A percentile compares a stretch with the other conserved stretches of the same genome.
phyloP scores from a whole-genome alignment of 1,140 invertebrate genomes.

The Cydia strobilella region DNA sequence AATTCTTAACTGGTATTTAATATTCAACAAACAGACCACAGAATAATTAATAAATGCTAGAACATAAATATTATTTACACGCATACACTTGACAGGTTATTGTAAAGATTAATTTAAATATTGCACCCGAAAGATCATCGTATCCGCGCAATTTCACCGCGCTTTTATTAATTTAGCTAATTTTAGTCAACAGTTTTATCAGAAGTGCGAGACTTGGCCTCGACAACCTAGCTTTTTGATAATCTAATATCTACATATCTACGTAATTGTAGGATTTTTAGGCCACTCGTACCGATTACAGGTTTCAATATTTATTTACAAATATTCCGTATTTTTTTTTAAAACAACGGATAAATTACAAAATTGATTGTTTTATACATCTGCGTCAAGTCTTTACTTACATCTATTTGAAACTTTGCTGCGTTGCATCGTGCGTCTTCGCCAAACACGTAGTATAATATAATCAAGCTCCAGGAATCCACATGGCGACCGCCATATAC shows the following conservation, averaged over 20 bases:
- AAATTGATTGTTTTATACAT: too few species aligned
- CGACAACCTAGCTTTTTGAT: background rate
- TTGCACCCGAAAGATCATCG: slow-evolving; percentile 25
- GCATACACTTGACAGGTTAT: slow-evolving; percentile 18
- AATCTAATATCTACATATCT: background rate
- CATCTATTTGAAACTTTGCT: too few species aligned
- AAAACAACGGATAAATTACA: too few species aligned
- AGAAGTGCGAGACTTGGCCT: slow-evolving; percentile 1
- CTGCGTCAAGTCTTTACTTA: too few species aligned
- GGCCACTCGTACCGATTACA: background rate
- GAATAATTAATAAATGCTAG: background rate
- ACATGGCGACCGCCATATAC: too few species aligned
- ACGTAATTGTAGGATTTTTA: background rate
- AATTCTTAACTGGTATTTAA: background rate
- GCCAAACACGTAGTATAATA: too few species aligned
- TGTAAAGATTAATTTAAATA: background rate
- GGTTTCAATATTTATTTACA: background rate
- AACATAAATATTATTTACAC: background rate
- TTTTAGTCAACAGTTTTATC: background rate
- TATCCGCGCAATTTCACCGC: slow-evolving; percentile 1
- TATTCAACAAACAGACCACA: background rate
- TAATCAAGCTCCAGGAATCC: too few species aligned
- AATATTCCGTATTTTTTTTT: background rate
- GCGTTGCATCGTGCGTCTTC: too few species aligned
- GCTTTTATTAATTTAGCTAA: slow-evolving; percentile 21